Evolutionary conservation across 1,140 invertebrate species (phyloP), one percentile per base, ranked within the genome.

Genomic region (Drosophila equinoxialis): DNA sequence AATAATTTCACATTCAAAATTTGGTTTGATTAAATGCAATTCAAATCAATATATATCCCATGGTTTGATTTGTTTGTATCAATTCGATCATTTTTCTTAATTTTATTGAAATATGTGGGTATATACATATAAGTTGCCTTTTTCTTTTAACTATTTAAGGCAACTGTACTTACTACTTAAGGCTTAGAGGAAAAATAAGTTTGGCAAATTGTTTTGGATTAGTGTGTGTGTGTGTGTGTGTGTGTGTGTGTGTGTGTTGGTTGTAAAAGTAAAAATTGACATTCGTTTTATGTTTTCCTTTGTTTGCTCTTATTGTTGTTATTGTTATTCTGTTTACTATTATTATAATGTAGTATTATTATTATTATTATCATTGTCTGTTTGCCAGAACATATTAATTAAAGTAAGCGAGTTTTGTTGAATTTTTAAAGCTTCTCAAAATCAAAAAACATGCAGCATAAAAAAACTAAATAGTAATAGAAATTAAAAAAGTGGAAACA

Each of bases 201-300:
- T 77, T 20, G 45, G 7, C 45, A 48, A 20, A 10, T 48, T 48
- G 17, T 48, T 7, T 3, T 48, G 4, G 23, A 2, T 42, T 42
- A 4, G 3, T 30, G 26, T 30, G 5, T 0, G 26, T 30, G 26
- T 30, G 26, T 30, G 26, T 30, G 30, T 30, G 30, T 30, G 30
- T 30, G 30, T 30, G 30, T 30, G 5, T 26, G 26, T 26, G 3
- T 5, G 26, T 6, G n/a, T 72, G 45, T 74, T 61, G 20, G 30
- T 63, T 51, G 58, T 54, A 55, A 62, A 69, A 67, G 26, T 60
- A 54, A 78, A 89, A 81, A 89, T 89, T 89, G 84, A 89, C 84
- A 89, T 89, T 89, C 84, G 84, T 81, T 79, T 76, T 82, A 26
- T 60, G 42, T 77, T 80, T 71, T 30, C 30, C 42, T 59, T 60